phyloP scores from a whole-genome alignment of 2,888 invertebrate genomes.

The Brachycybe producta region DNA sequence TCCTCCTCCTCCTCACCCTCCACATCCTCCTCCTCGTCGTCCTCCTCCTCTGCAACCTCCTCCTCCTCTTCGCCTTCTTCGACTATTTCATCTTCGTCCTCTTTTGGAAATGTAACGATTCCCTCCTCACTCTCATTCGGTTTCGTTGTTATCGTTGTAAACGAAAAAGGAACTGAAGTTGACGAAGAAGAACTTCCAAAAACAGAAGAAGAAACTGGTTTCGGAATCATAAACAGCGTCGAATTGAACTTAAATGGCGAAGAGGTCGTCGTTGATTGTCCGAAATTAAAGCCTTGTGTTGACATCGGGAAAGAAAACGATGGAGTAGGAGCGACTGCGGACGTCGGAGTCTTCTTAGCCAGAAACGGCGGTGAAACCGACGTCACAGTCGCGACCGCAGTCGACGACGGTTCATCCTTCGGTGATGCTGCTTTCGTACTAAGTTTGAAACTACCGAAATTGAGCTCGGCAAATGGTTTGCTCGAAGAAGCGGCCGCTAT shows the following conservation, averaged over 20 bases:
- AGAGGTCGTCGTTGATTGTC: background rate
- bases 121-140: background rate
- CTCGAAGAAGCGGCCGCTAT: constrained; percentile 5
- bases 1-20: constrained; percentile 4
- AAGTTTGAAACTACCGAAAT: constrained; percentile 11
- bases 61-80: background rate
- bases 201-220: too few species aligned
- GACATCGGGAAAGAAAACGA: background rate
- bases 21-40: constrained; percentile 3
- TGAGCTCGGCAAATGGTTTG: background rate
- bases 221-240: too few species aligned
- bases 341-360: too few species aligned
- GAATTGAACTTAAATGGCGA: too few species aligned
- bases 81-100: background rate
- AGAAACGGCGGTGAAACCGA: background rate
- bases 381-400: background rate
- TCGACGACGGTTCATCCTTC: background rate
- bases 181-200: background rate
- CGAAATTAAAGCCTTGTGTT: background rate
- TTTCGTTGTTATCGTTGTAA: background rate
- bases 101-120: too few species aligned
- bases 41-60: background rate
- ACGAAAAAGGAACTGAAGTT: background rate
- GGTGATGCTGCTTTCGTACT: constrained; percentile 2
- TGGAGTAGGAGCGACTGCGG: background rate